Evolutionary conservation across 2,888 invertebrate species (phyloP).

Genomic region (Archaeoteleia sp.): DNA sequence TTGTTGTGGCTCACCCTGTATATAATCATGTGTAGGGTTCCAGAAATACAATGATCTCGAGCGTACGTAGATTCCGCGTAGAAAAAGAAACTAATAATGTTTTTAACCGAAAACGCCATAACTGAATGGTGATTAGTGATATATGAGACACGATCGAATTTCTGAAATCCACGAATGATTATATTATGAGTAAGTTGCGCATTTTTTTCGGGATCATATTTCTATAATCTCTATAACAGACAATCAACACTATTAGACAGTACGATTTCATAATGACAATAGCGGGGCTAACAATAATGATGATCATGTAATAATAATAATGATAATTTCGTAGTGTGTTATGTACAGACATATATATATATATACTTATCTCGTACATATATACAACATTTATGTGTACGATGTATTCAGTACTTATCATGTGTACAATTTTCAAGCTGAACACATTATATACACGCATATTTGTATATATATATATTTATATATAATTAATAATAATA

Average conservation of each 20-base stretch:
- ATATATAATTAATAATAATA: slow-evolving; percentile 62
- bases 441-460: slow-evolving; percentile 57
- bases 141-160: slow-evolving; percentile 18
- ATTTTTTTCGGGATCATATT: slow-evolving; percentile 22
- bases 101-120: too few relatives aligned
- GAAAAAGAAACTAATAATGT: too few relatives aligned
- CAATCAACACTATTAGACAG: slow-evolving; percentile 68
- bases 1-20: too few relatives aligned
- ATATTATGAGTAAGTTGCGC: slow-evolving; percentile 11
- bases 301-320: slow-evolving; percentile 44
- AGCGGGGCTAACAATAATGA: slow-evolving; percentile 53
- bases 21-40: too few relatives aligned
- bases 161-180: background rate
- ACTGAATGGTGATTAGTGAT: too few relatives aligned
- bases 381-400: slow-evolving; percentile 22
- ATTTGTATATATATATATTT: slow-evolving; percentile 57
- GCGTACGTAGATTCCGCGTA: too few relatives aligned
- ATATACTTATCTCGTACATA: slow-evolving; percentile 35
- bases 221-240: slow-evolving; percentile 63
- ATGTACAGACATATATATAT: slow-evolving; percentile 46
- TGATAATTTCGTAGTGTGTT: slow-evolving; percentile 46
- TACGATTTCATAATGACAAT: slow-evolving; percentile 60
- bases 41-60: too few relatives aligned
- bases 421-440: slow-evolving; percentile 44
- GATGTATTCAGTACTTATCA: slow-evolving; percentile 33